Evolutionary conservation across 64 coral and sea anemone genomes (phyloP).

Genomic region (Astreopora myriophthalma): DNA sequence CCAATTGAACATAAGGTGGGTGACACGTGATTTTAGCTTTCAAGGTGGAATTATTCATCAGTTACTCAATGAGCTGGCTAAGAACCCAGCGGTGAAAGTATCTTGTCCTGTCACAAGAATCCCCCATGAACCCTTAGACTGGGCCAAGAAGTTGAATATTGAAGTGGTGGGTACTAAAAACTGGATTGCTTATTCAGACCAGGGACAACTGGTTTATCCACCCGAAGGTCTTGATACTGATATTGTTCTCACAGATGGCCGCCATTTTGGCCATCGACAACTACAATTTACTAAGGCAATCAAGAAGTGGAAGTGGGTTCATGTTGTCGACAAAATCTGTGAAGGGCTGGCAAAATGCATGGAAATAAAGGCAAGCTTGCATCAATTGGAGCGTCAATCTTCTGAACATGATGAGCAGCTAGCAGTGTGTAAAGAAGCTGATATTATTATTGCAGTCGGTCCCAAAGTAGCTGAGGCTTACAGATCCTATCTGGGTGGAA

Average conservation of each 20-base stretch:
- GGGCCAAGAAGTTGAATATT: constrained; percentile 17
- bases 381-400: no score
- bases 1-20: background rate
- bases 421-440: background rate
- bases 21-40: background rate
- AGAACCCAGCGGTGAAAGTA: constrained; percentile 20
- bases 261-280: background rate
- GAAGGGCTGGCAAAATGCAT: constrained; percentile 1
- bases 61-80: constrained; percentile 6
- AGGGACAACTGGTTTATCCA: background rate
- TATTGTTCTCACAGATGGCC: background rate
- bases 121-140: background rate
- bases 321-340: background rate
- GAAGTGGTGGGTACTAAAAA: background rate
- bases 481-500: background rate
- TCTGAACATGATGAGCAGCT: background rate
- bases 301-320: constrained; percentile 20
- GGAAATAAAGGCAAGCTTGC: background rate
- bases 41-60: background rate
- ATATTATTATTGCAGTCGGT: constrained; percentile 11
- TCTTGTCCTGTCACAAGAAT: background rate
- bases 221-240: constrained; percentile 1
- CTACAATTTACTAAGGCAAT: background rate
- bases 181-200: background rate
- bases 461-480: constrained; percentile 21